Conservation (phyloP, 2,888 invertebrate species). For the Lasioglossum malachurum region DNA sequence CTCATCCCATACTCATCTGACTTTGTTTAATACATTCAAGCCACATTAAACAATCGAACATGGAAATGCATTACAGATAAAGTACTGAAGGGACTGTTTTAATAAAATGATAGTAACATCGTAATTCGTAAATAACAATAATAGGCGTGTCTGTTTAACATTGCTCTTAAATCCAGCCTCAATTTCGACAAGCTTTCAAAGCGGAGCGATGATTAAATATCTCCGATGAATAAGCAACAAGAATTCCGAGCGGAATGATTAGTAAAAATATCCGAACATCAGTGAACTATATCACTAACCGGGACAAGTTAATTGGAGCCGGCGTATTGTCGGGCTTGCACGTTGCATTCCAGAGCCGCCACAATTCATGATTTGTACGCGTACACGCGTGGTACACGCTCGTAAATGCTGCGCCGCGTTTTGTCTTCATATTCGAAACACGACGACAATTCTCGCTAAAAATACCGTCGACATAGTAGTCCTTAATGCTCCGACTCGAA, state of each 20-base stretch:
- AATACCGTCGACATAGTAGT: not conserved
- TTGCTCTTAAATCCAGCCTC: not conserved
- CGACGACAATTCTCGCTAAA: conserved; percentile 5
- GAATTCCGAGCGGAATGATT: not conserved
- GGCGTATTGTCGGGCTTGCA: not conserved
- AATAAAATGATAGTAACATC: not conserved
- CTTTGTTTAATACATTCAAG: not conserved
- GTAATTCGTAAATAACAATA: not conserved
- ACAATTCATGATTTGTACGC: not conserved
- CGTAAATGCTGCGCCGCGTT: not conserved
- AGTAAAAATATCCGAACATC: not conserved
- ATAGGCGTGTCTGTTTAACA: not conserved
- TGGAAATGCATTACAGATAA: not conserved
- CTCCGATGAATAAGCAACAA: not conserved
- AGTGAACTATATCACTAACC: not conserved
- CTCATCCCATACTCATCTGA: not conserved
- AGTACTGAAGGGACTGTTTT: not conserved
- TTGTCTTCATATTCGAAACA: conserved; percentile 15
- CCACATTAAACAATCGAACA: not conserved
- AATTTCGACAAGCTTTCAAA: not conserved
- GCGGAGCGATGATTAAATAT: not conserved
- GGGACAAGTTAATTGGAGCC: not conserved
- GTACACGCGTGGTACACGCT: not conserved
- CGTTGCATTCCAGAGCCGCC: not conserved
- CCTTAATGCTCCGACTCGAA: not conserved